Base-by-base conservation (phyloP, 2,888 invertebrate species). In the Lasioglossum vierecki region DNA sequence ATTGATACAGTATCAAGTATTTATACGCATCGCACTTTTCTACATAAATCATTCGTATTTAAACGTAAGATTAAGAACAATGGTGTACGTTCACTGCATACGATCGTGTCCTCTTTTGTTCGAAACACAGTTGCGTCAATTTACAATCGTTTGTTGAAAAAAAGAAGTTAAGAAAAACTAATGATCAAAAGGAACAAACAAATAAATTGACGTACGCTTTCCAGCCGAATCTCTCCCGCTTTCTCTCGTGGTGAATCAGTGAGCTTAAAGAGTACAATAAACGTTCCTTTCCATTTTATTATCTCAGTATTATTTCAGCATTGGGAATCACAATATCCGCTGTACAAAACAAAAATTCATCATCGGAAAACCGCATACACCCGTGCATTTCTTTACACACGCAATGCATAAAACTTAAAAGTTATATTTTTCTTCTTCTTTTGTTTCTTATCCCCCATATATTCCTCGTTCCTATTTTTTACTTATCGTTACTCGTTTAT, bases 281-380 rank as follows among this genome's bases (percentile, higher is more conserved):
- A 82, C 88, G 74, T 90, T 88, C 90, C 89, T 91, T 92, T 90
- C 84, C 90, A 88, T 91, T 92, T 87, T 84, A 84, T 84, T 83
- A 84, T 63, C 76, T 79, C 84, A 84, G 79, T 83, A 91, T 93
- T 88, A 94, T 92, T 89, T 93, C 92, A 94, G 93, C 91, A 92
- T 93, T 91, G 92, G 92, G 92, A 94, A 93, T 94, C 93, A 93
- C 93, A 94, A 94, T 93, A 93, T 94, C 91, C 91, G 92, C 94
- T 94, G 93, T 94, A 94, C 94, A 94, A 95, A 94, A 94, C 91
- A 93, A 94, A 93, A 92, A 94, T 92, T 92, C 85, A 93, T 93
- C 91, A 92, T 94, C 94, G 92, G 91, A 88, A 93, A 92, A 91
- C 90, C 90, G 90, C 91, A 92, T 91, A 89, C 90, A 91, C 88